A percentile compares a stretch with the other conserved stretches of the same genome.
These are phyloP conservation scores for Parasteatoda tepidariorum DNA, from an alignment of 1,140 invertebrate species.

Conservation along the genomic window DNA sequence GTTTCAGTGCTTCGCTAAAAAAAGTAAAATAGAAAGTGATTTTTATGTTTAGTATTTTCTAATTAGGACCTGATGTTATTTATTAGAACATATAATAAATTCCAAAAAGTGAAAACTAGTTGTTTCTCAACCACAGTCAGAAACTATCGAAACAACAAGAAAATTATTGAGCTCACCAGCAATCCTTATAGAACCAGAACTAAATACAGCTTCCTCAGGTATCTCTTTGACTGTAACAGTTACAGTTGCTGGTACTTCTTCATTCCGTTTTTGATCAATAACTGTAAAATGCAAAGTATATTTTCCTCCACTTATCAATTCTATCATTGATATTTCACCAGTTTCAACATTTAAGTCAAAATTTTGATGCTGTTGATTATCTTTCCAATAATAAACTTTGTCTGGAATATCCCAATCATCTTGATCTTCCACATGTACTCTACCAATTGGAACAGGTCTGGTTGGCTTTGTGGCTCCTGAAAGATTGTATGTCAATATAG, in stretches of 20 bases:
- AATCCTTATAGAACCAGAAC: slow-evolving; percentile 93
- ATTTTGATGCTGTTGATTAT: slow-evolving; percentile 76
- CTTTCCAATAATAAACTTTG: slow-evolving; percentile 96
- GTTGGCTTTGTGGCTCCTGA: slow-evolving; percentile 85
- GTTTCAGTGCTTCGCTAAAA: too few species aligned
- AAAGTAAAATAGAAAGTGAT: too few species aligned
- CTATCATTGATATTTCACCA: slow-evolving; percentile 94
- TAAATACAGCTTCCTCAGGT: slow-evolving; percentile 92
- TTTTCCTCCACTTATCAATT: slow-evolving; percentile 86
- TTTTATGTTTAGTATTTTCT: too few species aligned
- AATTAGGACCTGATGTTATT: too few species aligned
- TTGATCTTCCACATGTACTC: slow-evolving; percentile 94
- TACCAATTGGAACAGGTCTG: slow-evolving; percentile 79
- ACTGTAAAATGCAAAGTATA: slow-evolving; percentile 90
- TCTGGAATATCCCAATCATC: slow-evolving; percentile 98
- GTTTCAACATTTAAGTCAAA: slow-evolving; percentile 91
- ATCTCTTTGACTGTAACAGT: slow-evolving; percentile 93
- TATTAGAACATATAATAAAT: too few species aligned
- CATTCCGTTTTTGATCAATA: slow-evolving; percentile 92
- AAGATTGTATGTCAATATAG: neutral
- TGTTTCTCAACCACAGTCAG: too few species aligned
- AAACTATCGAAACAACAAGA: too few species aligned
- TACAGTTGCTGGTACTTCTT: slow-evolving; percentile 92
- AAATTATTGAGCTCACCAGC: slow-evolving; percentile 73
- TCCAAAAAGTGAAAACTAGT: too few species aligned